phyloP scores from a whole-genome alignment of 2,888 invertebrate species.

The Athripsodes cinereus region DNA sequence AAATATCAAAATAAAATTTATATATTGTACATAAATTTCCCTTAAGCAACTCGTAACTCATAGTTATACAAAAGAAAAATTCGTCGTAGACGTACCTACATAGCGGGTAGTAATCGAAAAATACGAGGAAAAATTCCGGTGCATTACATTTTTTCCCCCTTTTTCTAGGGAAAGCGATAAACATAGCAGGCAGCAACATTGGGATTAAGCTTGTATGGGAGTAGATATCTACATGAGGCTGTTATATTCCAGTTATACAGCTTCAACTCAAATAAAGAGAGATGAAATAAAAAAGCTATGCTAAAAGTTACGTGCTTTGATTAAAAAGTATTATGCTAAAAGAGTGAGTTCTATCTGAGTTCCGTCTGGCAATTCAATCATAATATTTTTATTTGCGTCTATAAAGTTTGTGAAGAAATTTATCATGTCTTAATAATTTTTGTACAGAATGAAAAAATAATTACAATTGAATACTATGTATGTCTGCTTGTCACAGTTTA shows the following conservation, averaged over 20 bases:
- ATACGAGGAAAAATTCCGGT: neutral
- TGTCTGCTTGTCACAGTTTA: no score
- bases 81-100: neutral
- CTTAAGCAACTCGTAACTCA: no score
- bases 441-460: no score
- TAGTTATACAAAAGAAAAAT: neutral
- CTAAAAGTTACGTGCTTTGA: neutral
- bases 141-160: neutral
- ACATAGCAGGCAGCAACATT: neutral
- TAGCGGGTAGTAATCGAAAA: conserved; percentile 1
- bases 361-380: no score
- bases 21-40: no score
- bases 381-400: no score
- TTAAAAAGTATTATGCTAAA: neutral
- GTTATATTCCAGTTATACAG: neutral
- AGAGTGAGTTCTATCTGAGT: no score
- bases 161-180: neutral
- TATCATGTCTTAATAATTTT: no score
- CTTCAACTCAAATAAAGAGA: neutral
- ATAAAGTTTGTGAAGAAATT: no score
- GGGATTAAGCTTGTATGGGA: neutral
- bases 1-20: no score
- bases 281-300: neutral
- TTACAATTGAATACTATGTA: no score
- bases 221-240: no score